Base-by-base conservation (phyloP, 1,140 invertebrate genomes). In the Caenorhabditis remanei region DNA sequence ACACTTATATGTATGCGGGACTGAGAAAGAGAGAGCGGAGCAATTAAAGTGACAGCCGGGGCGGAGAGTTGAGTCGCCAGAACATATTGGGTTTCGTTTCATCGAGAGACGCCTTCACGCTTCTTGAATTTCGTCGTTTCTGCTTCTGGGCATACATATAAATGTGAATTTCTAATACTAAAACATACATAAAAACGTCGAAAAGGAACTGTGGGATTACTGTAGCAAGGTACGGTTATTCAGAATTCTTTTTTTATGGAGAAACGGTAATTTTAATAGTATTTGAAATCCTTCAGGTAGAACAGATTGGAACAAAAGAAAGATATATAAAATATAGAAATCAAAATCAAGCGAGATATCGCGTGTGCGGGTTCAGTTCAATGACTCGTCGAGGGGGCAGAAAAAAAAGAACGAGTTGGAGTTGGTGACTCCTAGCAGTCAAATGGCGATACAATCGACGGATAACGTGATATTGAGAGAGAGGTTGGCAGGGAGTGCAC, bases 1-100 rank as follows among this genome's bases (percentile, higher is more conserved):
- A 79, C 71, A 79, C 71, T 79, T 79, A 79, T 79, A 79, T 79
- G 71, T 79, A 79, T 79, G 71, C 71, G 71, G 71, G 71, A 79
- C 46, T 53, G 71, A 79, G 46, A 46, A 79, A 21, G 63, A 61
- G 16, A 41, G 65, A 79, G 71, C 71, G 40, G 65, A 79, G 71
- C 71, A 79, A 79, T 79, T 79, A 79, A 79, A 79, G 43, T 79
- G 71, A 79, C 71, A 79, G 71, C 71, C 43, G 71, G 71, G 43
- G 16, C 9, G 71, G 71, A 50, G 71, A 79, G 71, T 79, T 79
- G 71, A 79, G 71, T 79, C 71, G 71, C 71, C 71, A 53, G 71
- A 79, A 79, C 71, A 79, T 79, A 79, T 79, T 79, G 71, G 71
- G 71, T 79, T 79, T 79, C 71, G 65, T 32, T 32, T 32, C 65